Evolutionary conservation across 2,113 vertebrate species (phyloP).

Genomic region (Rynchops niger): DNA sequence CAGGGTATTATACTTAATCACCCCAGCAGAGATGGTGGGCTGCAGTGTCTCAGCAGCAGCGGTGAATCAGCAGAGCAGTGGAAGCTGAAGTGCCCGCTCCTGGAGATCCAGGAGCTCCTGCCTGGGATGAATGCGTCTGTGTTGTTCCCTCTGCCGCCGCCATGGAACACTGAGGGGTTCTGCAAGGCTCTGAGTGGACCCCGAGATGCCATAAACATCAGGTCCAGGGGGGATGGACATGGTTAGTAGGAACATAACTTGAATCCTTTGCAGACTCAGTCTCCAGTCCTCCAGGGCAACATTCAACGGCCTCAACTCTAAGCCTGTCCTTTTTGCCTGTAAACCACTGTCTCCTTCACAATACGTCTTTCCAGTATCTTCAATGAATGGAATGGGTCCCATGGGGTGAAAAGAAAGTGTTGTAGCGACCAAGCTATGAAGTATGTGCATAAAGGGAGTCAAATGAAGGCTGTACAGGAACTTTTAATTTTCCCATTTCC

Average conservation of each 20-base stretch:
- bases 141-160: background rate
- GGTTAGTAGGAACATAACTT: background rate
- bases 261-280: background rate
- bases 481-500: conserved; percentile 4
- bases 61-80: background rate
- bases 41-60: background rate
- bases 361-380: background rate
- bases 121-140: background rate
- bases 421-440: background rate
- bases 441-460: background rate
- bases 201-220: fast-evolving
- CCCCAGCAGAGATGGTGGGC: background rate
- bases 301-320: background rate
- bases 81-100: background rate
- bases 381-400: background rate
- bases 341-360: background rate
- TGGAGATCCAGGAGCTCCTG: background rate
- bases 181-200: background rate
- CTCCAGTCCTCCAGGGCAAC: background rate
- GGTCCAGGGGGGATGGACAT: fast-evolving
- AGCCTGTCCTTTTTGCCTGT: background rate
- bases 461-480: background rate
- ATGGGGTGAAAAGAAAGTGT: background rate
- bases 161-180: background rate
- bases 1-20: background rate